Evolutionary conservation across 2,888 invertebrate species (phyloP), one percentile per base, ranked within the genome.

Genomic region (Piscicola geometra): DNA sequence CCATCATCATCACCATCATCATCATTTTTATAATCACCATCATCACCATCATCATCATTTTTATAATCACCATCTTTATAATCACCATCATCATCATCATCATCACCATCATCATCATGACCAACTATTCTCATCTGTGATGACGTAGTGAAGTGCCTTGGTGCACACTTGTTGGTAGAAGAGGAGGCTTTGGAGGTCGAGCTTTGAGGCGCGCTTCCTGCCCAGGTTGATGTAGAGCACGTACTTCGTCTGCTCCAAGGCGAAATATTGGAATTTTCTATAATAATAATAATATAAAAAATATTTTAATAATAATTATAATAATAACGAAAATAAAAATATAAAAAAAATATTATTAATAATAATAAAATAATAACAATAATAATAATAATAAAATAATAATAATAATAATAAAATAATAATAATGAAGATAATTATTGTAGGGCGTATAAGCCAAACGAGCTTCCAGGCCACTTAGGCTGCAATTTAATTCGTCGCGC

Each of bases 151-250:
- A 12, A 71, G 52, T 21, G 47, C 28, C 52, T 52, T 71, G 50
- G 71, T 71, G 32, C 36, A 71, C n/a, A 71, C 47, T 15, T 47
- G 33, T 30, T 52, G 32, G 52, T 52, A 71, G n/a, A 71, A 71
- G 1, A 71, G 25, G 32, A 71, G 71, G 41, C 52, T 52, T 28
- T 2, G 28, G 18, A 41, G 28, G 30, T 71, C 71, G 0, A 32
- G 12, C 28, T 52, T 52, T 30, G 52, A 2, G 9, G 28, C 25
- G 30, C 21, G n/a, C 50, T 25, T 52, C 30, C 9, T 9, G 15
- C 71, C 71, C 3, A 71, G n/a, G 30, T 52, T 33, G 30, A 71
- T 18, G 50, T 41, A 32, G 28, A 71, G 30, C 18, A 71, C 47
- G 32, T 50, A 71, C 32, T 71, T 52, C 1, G 52, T 52, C 71